Evolutionary conservation across 2,113 vertebrate genomes (phyloP).

Genomic region (Chamaetylas fuelleborni): DNA sequence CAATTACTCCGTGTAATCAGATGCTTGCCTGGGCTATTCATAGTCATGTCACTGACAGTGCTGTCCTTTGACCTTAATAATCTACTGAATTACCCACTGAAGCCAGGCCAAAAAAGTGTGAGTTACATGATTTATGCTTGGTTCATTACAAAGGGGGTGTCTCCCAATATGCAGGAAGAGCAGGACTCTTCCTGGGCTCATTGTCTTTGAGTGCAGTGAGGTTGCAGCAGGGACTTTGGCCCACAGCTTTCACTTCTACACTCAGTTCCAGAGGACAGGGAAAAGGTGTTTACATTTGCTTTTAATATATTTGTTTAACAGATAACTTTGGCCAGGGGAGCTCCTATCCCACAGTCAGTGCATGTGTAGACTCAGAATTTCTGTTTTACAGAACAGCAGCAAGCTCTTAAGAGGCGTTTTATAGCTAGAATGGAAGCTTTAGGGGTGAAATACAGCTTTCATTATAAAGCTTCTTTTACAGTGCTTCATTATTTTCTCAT

Average conservation of each 20-base stretch:
- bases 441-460: constrained; percentile 19
- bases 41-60: constrained; percentile 51
- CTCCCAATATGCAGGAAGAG: constrained; percentile 10
- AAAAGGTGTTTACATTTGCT: constrained; percentile 51
- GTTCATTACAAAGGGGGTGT: neutral
- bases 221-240: neutral
- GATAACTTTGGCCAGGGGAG: constrained; percentile 27
- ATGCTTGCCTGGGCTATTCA: constrained; percentile 58
- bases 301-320: constrained; percentile 59
- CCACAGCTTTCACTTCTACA: constrained; percentile 45
- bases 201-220: neutral
- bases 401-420: constrained; percentile 35
- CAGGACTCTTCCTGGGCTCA: neutral
- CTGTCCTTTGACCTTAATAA: constrained; percentile 73
- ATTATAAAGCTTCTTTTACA: constrained; percentile 9
- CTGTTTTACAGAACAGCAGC: neutral
- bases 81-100: constrained; percentile 70
- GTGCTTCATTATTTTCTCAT: constrained; percentile 19
- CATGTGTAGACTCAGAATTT: constrained; percentile 8
- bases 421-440: constrained; percentile 42
- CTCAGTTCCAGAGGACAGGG: constrained; percentile 23
- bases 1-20: constrained; percentile 49
- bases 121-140: constrained; percentile 61
- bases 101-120: constrained; percentile 45
- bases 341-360: neutral